Evolutionary conservation across 2,888 invertebrate species (phyloP), one percentile per base, ranked within the genome.

Genomic region (Phanerotoma sp.): DNA sequence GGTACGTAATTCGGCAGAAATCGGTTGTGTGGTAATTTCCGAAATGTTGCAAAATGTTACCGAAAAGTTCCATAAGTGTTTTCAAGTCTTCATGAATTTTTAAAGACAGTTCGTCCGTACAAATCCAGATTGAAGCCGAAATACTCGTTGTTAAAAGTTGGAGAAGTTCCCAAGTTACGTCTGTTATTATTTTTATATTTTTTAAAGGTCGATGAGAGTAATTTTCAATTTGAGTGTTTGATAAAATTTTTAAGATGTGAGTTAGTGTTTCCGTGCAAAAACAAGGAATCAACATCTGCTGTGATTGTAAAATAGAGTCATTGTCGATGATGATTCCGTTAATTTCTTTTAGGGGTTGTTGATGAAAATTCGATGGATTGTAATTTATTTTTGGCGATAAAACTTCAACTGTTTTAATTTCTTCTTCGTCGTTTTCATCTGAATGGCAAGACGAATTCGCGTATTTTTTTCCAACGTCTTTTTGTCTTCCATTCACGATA

Each of bases 141-240:
- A 87, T 74, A 65, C 83, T 83, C 30, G 80, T 77, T 18, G 79
- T 70, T 47, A 87, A 68, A 50, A 87, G 74, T 41, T 78, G 74
- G 3, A 82, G 71, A 1, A 84, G 71, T 59, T 80, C 75, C 13
- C 66, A 65, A 1, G 62, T 56, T 22, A 74, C 49, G 42, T 74
- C 71, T 18, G 65, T 66, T 6, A 74, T 56, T 7, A 67, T 64
- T 52, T 68, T 73, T 0, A 67, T 59, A 45, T 67, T 66, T 59
- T 62, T 72, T 33, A 72, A 38, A 16, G 70, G 71, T 48, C 64
- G 64, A n/a, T 48, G 55, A n/a, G 66, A 46, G 51, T 69, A 54
- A 16, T 57, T 58, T 5, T 67, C 64, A 33, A 66, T 54, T 41
- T 5, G 25, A 7, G 9, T 25, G 9, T 25, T 25, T 9, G 65